Base-by-base conservation (phyloP, 2,113 vertebrate species). In the Rhombomys opimus region DNA sequence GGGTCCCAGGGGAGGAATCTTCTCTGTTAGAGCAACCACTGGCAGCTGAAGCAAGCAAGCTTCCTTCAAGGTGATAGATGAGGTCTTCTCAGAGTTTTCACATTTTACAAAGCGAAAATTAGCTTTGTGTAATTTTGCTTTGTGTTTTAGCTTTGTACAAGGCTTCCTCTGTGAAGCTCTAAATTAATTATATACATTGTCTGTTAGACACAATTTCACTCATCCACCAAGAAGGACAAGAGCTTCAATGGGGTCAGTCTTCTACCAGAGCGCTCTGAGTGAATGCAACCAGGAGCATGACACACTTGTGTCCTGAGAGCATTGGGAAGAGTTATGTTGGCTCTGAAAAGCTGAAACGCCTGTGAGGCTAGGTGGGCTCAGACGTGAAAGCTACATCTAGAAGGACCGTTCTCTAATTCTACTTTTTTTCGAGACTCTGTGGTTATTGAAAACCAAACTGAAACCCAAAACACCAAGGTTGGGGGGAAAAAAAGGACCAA, bases 1-100 rank as follows among this genome's bases (percentile, higher is more conserved):
- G 7, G 22, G 30, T 80, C 90, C 67, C 77, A 41, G 8, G 25
- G 73, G n/a, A 93, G 25, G 35, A 65, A 7, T 50, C 50, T 41
- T 17, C 41, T 54, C 11, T 84, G 20, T 93, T 57, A 72, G 14
- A 65, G 61, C 1, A 77, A 30, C 35, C 72, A 11, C 70, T 94
- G 95, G 32, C 23, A 50, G 4, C 38, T 57, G 72, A 93, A 72
- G 12, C n/a, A 41, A 61, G 68, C 22, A 32, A 68, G 7, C 84
- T 70, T 46, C 67, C 32, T 95, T 32, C 8, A 38, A 38, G 15
- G 61, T 59, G 35, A 80, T 89, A 52, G 32, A 57, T 5, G 73
- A 67, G 14, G 17, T 63, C 52, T 93, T 91, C 93, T 90, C 50
- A 72, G 95, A 86, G 76, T 89, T 94, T 91, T 46, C 22, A 61